These are phyloP conservation scores for Orthonychiurus folsomi DNA, from an alignment of 2,888 invertebrate genomes.

Conservation along the genomic window DNA sequence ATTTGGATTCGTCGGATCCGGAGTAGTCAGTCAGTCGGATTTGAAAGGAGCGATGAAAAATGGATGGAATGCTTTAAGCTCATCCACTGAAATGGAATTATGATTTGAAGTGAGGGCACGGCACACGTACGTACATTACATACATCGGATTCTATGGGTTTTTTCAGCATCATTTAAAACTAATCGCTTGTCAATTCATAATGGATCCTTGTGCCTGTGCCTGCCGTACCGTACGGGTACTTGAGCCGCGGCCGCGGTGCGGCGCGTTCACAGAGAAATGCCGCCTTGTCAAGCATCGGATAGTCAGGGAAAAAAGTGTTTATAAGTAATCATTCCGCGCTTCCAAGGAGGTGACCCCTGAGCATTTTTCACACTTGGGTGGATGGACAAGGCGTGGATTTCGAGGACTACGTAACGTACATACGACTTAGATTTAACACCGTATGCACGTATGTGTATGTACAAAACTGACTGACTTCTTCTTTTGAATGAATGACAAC, in stretches of 20 bases:
- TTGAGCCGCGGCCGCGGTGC: background rate
- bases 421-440: too few species aligned
- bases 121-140: background rate
- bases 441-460: too few species aligned
- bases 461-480: too few species aligned
- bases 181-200: constrained; percentile 34
- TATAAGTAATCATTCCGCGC: background rate
- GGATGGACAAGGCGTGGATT: too few species aligned
- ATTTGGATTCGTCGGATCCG: background rate
- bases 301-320: background rate
- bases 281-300: background rate
- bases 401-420: too few species aligned
- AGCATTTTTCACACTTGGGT: background rate
- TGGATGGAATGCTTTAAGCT: background rate
- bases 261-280: background rate
- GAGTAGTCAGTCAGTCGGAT: background rate
- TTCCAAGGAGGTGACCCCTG: background rate
- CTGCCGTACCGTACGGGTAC: too few species aligned
- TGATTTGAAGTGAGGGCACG: background rate
- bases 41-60: constrained; percentile 1
- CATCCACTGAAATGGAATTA: background rate
- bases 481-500: too few species aligned
- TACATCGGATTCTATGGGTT: background rate
- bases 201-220: background rate
- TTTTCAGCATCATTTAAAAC: constrained; percentile 15